Percentiles rank a stretch among this genome's conserved stretches.
Evolutionary conservation across 2,888 invertebrate genomes (phyloP).

Genomic region (Poecilus cupreus): DNA sequence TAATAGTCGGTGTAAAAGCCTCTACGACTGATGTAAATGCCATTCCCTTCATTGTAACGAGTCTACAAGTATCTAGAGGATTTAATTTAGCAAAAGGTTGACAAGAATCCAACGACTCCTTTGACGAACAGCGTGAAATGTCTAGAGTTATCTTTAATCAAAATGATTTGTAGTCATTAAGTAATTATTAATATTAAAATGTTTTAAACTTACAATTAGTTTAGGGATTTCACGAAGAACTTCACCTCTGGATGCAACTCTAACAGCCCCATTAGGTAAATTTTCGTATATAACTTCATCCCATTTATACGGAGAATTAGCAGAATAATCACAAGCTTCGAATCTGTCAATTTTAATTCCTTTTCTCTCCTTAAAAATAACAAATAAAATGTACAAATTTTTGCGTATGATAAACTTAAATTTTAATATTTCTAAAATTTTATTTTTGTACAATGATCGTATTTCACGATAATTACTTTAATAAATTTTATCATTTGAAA

Average conservation of each 20-base stretch:
- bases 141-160: neutral
- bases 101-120: constrained; percentile 41
- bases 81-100: constrained; percentile 17
- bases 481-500: neutral
- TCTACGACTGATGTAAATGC: neutral
- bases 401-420: too few species aligned
- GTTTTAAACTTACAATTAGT: neutral
- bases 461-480: constrained; percentile 1
- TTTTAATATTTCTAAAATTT: too few species aligned
- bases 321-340: neutral
- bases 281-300: constrained; percentile 1
- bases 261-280: neutral
- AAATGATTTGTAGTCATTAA: neutral
- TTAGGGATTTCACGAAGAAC: neutral
- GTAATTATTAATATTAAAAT: neutral
- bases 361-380: constrained; percentile 4
- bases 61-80: constrained; percentile 15
- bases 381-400: neutral
- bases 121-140: constrained; percentile 17
- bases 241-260: neutral
- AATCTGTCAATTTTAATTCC: constrained; percentile 24
- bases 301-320: neutral
- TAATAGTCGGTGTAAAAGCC: neutral
- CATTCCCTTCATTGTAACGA: constrained; percentile 12
- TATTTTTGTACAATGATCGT: too few species aligned